These are phyloP conservation scores for Autographa pulchrina DNA, from an alignment of 2,888 invertebrate species.

Conservation along the genomic window DNA sequence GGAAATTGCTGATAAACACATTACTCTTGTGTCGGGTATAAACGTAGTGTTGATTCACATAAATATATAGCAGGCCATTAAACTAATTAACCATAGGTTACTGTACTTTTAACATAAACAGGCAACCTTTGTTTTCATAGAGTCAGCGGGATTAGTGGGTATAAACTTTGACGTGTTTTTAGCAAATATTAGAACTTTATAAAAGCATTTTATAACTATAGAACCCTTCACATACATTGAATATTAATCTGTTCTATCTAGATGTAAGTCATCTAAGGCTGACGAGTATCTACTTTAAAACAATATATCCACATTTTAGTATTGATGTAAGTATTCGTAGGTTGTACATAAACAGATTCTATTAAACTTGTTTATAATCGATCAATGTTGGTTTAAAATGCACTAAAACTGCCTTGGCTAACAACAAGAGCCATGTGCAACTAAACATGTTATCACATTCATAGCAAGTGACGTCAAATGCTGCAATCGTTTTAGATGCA, in stretches of 20 bases:
- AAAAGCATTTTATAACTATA: too few species aligned
- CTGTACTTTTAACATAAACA: conserved; percentile 50
- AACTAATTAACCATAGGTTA: conserved; percentile 54
- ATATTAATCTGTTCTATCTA: too few species aligned
- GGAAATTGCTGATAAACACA: conserved; percentile 55
- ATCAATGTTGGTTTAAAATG: conserved; percentile 32
- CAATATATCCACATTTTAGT: not conserved
- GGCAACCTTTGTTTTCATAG: conserved; percentile 19
- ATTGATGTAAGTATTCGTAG: not conserved
- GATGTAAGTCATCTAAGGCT: too few species aligned
- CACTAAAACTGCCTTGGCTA: conserved; percentile 14
- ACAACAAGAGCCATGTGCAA: conserved; percentile 14
- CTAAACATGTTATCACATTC: conserved; percentile 31
- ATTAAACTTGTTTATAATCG: conserved; percentile 37
- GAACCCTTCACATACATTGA: too few species aligned
- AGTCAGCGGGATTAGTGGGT: conserved; percentile 9
- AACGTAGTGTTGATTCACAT: conserved; percentile 51
- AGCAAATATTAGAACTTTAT: too few species aligned
- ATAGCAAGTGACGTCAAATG: conserved; percentile 20
- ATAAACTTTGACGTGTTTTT: not conserved
- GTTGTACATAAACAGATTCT: conserved; percentile 10
- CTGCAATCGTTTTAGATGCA: not conserved
- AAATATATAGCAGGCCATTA: conserved; percentile 42
- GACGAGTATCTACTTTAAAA: too few species aligned
- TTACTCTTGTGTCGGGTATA: conserved; percentile 36